phyloP scores from a whole-genome alignment of 1,140 invertebrate species.

The Drosophila kurseongensis region DNA sequence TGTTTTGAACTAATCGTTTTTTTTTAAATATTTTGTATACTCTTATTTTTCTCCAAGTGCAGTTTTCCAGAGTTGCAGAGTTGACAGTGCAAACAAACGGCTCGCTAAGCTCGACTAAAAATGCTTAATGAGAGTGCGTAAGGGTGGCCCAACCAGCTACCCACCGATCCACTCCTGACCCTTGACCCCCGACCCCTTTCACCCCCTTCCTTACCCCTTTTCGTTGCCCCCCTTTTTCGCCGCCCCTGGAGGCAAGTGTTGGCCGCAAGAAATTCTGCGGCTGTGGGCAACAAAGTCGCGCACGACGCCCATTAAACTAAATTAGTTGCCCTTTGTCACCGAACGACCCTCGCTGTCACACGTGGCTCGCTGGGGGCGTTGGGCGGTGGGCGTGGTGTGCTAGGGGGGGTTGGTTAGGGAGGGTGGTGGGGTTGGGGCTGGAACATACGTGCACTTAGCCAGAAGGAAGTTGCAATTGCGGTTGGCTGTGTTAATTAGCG shows the following conservation, averaged over 20 bases:
- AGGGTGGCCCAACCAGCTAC: constrained; percentile 22
- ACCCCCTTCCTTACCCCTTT: not conserved
- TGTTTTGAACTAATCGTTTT: too few species aligned
- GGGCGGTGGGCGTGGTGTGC: not conserved
- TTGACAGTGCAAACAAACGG: constrained; percentile 79
- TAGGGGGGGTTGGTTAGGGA: not conserved
- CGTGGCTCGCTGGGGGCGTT: constrained; percentile 24
- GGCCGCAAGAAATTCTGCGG: constrained; percentile 76
- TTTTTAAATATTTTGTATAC: too few species aligned
- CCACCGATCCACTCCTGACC: not conserved
- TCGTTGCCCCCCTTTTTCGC: not conserved
- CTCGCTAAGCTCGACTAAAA: constrained; percentile 79
- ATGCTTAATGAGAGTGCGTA: constrained; percentile 78
- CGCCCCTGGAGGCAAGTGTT: constrained; percentile 34
- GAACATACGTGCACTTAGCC: constrained; percentile 69
- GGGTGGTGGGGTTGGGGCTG: constrained; percentile 13
- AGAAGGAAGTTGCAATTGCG: constrained; percentile 74
- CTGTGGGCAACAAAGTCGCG: constrained; percentile 66
- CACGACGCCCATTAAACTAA: constrained; percentile 76
- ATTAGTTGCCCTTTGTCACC: constrained; percentile 80
- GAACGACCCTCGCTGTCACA: constrained; percentile 63
- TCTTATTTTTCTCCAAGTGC: constrained; percentile 9
- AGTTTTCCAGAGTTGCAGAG: constrained; percentile 25
- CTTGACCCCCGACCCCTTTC: not conserved
- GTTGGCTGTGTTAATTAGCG: constrained; percentile 76